Percentiles rank a stretch among this genome's conserved stretches.
Evolutionary conservation across 2,888 invertebrate species (phyloP).

Genomic region (Hirtodrosophila duncani): DNA sequence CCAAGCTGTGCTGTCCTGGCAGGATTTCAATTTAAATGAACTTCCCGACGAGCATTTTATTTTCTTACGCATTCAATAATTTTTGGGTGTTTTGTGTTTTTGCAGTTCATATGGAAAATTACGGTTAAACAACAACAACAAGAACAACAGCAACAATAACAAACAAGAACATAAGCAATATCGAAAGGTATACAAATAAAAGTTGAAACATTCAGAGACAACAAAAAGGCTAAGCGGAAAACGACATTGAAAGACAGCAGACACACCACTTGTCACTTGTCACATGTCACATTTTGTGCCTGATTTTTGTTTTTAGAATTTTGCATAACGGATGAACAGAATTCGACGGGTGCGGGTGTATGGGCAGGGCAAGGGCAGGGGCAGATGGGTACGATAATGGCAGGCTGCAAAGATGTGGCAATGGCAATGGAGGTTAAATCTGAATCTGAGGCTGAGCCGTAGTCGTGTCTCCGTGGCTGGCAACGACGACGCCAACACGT

Average conservation of each 20-base stretch:
- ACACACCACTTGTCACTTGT: too few species aligned
- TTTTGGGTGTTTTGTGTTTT: conserved; percentile 24
- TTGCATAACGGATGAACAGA: too few species aligned
- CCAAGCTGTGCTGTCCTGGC: conserved; percentile 5
- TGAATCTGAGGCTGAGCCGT: conserved; percentile 49
- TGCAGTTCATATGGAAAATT: conserved; percentile 64
- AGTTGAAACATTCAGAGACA: conserved; percentile 5
- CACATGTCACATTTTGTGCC: conserved; percentile 69
- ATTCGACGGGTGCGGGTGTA: not conserved
- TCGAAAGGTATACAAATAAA: conserved; percentile 19
- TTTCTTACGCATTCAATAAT: conserved; percentile 64
- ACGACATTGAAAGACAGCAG: conserved; percentile 65
- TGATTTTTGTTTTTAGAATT: conserved; percentile 46
- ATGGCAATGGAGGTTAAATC: conserved; percentile 1
- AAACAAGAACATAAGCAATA: too few species aligned
- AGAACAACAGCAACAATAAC: too few species aligned
- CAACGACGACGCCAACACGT: conserved; percentile 44
- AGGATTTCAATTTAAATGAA: conserved; percentile 70
- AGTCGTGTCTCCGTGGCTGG: conserved; percentile 42
- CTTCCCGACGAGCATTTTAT: conserved; percentile 63
- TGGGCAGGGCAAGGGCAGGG: not conserved
- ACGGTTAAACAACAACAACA: conserved; percentile 31
- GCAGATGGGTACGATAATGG: conserved; percentile 4
- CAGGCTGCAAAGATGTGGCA: conserved; percentile 10
- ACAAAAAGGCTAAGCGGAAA: conserved; percentile 27